These are phyloP conservation scores for Styela clava DNA, from an alignment of 23 tunicate genomes.

Conservation along the genomic window DNA sequence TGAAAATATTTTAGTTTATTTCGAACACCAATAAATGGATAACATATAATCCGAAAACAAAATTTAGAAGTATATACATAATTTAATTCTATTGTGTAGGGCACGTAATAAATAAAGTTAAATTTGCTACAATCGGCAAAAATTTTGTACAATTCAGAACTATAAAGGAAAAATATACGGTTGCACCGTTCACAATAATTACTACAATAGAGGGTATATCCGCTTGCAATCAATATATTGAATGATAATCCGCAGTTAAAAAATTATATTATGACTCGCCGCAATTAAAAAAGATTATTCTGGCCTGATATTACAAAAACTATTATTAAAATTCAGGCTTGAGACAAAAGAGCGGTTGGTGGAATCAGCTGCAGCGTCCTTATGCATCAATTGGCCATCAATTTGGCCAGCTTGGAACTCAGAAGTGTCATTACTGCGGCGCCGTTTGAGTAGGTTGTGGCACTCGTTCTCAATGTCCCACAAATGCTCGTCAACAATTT, in stretches of 20 bases:
- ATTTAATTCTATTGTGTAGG: no score
- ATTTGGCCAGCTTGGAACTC: no score
- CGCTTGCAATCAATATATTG: not conserved
- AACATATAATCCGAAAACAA: no score
- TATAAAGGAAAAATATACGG: no score
- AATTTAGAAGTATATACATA: not conserved
- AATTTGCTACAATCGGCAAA: no score
- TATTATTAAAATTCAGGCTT: not conserved
- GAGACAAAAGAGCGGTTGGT: not conserved
- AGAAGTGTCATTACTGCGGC: not conserved
- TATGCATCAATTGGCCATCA: no score
- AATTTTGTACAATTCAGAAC: not conserved
- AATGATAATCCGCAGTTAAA: conserved; percentile 14
- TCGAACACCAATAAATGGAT: not conserved
- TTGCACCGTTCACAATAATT: not conserved
- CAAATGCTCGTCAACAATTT: conserved; percentile 39
- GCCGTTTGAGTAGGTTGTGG: conserved; percentile 1
- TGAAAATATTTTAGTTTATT: not conserved
- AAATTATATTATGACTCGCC: conserved; percentile 1
- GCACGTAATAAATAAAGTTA: no score
- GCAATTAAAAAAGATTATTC: conserved; percentile 22
- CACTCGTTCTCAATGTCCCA: conserved; percentile 42
- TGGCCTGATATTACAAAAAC: conserved; percentile 21
- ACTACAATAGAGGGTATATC: not conserved
- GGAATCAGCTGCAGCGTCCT: not conserved